phyloP scores from a whole-genome alignment of 2,113 vertebrate species.

The Phyllopteryx taeniolatus region DNA sequence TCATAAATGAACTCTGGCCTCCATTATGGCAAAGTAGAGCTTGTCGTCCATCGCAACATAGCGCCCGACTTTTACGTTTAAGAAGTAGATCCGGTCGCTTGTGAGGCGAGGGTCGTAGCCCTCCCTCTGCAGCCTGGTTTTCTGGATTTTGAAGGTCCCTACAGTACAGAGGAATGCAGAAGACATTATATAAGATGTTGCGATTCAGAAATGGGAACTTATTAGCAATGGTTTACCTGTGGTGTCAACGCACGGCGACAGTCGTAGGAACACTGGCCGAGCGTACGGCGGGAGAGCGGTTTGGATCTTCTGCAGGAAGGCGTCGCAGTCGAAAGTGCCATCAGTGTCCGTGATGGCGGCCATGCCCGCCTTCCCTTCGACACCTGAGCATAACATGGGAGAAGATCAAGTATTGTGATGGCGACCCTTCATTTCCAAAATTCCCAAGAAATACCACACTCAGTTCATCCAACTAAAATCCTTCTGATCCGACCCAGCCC shows the following conservation, averaged over 20 bases:
- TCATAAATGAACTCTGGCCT: conserved; percentile 78
- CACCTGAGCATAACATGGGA: conserved; percentile 65
- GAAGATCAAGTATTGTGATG: neutral
- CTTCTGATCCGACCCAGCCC: no score
- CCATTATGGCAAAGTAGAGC: conserved; percentile 70
- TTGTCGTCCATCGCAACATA: conserved; percentile 78
- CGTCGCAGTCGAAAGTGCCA: conserved; percentile 72
- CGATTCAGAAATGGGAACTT: neutral
- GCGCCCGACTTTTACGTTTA: conserved; percentile 76
- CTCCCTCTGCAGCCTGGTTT: conserved; percentile 85
- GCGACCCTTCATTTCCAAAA: no score
- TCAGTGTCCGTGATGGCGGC: conserved; percentile 80
- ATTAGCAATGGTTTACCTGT: conserved; percentile 69
- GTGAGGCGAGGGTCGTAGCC: conserved; percentile 81
- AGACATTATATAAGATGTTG: neutral
- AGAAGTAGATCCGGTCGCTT: conserved; percentile 81
- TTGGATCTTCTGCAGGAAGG: conserved; percentile 78
- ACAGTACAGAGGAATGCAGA: conserved; percentile 34
- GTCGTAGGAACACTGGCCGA: conserved; percentile 84
- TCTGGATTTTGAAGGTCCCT: conserved; percentile 96
- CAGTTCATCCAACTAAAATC: neutral
- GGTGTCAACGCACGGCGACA: conserved; percentile 85
- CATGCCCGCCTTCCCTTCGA: conserved; percentile 92
- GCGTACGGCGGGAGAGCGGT: conserved; percentile 83
- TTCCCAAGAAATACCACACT: no score